A percentile compares a stretch with the other conserved stretches of the same genome.
Evolutionary conservation across 2,888 invertebrate genomes (phyloP).

Genomic region (Machimus atricapillus): DNA sequence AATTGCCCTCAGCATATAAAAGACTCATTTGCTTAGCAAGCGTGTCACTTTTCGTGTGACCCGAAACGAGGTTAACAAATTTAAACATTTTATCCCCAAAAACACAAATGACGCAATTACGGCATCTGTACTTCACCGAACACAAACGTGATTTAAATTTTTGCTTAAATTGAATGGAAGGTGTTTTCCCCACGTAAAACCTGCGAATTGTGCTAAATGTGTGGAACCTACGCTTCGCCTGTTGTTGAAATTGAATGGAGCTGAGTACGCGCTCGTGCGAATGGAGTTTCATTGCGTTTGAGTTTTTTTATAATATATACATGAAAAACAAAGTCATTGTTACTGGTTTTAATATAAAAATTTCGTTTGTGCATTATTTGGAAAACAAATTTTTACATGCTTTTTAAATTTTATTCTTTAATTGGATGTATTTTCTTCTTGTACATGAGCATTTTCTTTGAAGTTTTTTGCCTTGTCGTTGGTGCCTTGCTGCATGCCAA

Average conservation of each 20-base stretch:
- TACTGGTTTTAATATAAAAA: not conserved
- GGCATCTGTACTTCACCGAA: not conserved
- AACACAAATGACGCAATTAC: not conserved
- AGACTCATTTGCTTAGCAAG: not conserved
- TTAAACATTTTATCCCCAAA: not conserved
- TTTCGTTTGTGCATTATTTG: not conserved
- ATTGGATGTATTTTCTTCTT: not conserved
- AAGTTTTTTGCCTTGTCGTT: conserved; percentile 31
- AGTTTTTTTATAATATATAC: not conserved
- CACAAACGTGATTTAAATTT: not conserved
- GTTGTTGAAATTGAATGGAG: not conserved
- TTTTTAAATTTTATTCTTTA: conserved; percentile 23
- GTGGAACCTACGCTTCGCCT: not conserved
- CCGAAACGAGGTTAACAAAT: not conserved
- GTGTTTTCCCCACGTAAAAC: not conserved
- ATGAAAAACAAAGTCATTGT: not conserved
- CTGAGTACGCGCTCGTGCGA: not conserved
- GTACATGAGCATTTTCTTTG: not conserved
- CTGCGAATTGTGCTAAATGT: not conserved
- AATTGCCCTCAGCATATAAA: not conserved
- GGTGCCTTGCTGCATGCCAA: conserved; percentile 54
- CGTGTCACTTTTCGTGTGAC: not conserved
- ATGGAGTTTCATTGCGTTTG: not conserved
- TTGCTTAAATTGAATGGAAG: not conserved
- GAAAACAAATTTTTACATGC: conserved; percentile 23